Conservation (phyloP, 37 sponge, comb jelly and placozoan genomes). For the Hexactinellida sp. region DNA sequence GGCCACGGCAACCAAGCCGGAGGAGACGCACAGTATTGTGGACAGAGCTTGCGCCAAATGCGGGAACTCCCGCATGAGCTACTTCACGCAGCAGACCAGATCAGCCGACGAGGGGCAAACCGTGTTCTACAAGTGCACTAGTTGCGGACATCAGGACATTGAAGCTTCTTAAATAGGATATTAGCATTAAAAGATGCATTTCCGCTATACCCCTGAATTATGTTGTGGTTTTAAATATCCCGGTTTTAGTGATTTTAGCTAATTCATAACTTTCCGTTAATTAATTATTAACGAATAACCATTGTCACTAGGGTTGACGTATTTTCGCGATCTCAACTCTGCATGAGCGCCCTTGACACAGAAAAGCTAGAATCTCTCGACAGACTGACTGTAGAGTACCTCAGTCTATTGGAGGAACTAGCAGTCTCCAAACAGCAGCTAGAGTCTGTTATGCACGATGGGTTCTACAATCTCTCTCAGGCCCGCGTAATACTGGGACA, state of each 20-base stretch:
- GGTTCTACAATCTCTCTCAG: background rate
- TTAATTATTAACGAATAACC: too few relatives aligned
- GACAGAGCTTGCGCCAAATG: constrained; percentile 73
- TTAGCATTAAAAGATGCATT: too few relatives aligned
- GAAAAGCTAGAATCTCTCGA: background rate
- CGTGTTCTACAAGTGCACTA: constrained; percentile 79
- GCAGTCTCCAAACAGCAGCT: background rate
- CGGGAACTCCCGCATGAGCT: constrained; percentile 79
- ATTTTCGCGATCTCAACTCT: too few relatives aligned
- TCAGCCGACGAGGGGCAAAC: constrained; percentile 97
- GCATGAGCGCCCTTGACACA: too few relatives aligned
- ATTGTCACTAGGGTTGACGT: too few relatives aligned
- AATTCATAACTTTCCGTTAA: too few relatives aligned
- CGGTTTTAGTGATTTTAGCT: too few relatives aligned
- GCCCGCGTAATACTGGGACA: background rate
- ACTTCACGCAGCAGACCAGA: constrained; percentile 79
- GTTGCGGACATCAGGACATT: constrained; percentile 38
- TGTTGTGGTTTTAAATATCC: too few relatives aligned
- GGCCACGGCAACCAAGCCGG: background rate
- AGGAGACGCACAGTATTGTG: background rate
- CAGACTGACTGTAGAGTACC: background rate
- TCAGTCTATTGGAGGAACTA: background rate
- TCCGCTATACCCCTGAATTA: too few relatives aligned
- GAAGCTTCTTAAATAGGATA: background rate
- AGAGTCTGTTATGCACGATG: background rate